Evolutionary conservation across 2,113 vertebrate species (phyloP).

Genomic region (Megaleporinus macrocephalus): DNA sequence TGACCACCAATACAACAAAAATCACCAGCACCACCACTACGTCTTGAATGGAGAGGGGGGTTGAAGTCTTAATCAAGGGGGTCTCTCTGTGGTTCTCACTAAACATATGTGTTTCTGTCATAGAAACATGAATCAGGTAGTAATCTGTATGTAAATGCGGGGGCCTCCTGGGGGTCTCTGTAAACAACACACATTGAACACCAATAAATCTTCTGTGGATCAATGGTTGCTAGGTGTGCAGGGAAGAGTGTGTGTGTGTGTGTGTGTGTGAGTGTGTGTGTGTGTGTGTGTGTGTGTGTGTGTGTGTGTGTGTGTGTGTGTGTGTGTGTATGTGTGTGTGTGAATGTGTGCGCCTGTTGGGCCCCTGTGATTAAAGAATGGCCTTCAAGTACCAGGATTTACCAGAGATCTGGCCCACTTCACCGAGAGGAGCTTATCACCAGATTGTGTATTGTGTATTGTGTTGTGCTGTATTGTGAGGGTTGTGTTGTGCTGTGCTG

Average conservation of each 20-base stretch:
- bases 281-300: conserved; percentile 7
- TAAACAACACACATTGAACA: conserved; percentile 20
- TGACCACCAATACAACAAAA: too few relatives aligned
- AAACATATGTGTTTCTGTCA: too few relatives aligned
- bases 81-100: too few relatives aligned
- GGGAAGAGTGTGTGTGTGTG: conserved; percentile 33
- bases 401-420: neutral
- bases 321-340: conserved; percentile 4
- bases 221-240: conserved; percentile 55
- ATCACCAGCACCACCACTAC: too few relatives aligned
- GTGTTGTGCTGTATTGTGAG: conserved; percentile 22
- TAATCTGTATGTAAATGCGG: neutral
- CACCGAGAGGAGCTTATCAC: too few relatives aligned
- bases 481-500: neutral
- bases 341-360: neutral
- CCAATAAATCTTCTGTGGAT: conserved; percentile 36
- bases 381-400: neutral
- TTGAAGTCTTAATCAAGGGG: too few relatives aligned
- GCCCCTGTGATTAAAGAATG: neutral
- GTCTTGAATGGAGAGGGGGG: too few relatives aligned
- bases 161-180: neutral
- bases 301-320: conserved; percentile 12
- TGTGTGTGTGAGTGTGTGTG: conserved; percentile 12
- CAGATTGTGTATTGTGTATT: neutral
- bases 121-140: neutral